A percentile compares a stretch with the other conserved stretches of the same genome.
These are phyloP conservation scores for Cephus rjabovi DNA, from an alignment of 2,888 invertebrate genomes.

Conservation along the genomic window DNA sequence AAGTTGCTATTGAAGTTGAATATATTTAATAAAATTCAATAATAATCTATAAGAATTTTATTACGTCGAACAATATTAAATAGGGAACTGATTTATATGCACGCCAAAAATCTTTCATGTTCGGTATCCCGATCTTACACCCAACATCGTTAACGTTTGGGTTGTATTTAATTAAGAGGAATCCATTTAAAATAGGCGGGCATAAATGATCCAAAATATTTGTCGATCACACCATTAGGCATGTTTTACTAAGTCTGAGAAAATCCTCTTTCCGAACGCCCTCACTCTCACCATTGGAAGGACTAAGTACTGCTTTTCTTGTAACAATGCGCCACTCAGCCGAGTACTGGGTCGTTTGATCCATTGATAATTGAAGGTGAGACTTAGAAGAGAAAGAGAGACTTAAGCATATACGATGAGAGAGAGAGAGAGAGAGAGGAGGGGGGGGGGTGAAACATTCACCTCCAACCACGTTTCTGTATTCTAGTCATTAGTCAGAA, in stretches of 20 bases:
- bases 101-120: too few relatives aligned
- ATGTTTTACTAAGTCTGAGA: not conserved
- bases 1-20: too few relatives aligned
- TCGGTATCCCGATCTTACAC: too few relatives aligned
- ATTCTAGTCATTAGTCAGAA: slow-evolving; percentile 24
- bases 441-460: slow-evolving; percentile 16
- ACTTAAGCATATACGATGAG: slow-evolving; percentile 5
- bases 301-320: not conserved
- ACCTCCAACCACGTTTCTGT: slow-evolving; percentile 8
- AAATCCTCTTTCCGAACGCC: not conserved
- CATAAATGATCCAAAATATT: too few relatives aligned
- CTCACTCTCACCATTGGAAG: not conserved
- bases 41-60: too few relatives aligned
- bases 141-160: too few relatives aligned
- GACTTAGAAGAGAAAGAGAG: slow-evolving; percentile 19
- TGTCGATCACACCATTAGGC: too few relatives aligned
- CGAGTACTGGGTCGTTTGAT: slow-evolving; percentile 38
- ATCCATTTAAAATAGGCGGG: too few relatives aligned
- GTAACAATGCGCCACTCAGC: slow-evolving; percentile 13
- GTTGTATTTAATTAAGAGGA: too few relatives aligned
- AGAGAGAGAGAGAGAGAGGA: slow-evolving; percentile 5
- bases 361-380: slow-evolving; percentile 37
- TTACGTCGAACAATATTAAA: too few relatives aligned
- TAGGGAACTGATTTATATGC: too few relatives aligned
- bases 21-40: too few relatives aligned